Conservation (phyloP, 2,888 invertebrate species). For the Amblyjoppa fuscipennis region DNA sequence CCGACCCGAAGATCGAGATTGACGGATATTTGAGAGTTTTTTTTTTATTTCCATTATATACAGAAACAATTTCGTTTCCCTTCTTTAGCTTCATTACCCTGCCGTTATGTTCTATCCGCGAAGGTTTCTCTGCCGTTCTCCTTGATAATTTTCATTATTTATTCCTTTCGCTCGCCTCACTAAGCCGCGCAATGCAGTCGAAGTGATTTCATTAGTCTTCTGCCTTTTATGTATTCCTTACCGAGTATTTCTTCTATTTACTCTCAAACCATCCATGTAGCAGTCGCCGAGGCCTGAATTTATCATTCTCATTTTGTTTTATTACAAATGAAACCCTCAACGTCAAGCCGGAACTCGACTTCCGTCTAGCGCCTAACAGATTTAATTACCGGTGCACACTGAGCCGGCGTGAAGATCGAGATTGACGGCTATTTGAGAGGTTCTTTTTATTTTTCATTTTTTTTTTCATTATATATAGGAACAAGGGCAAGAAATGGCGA, state of each 20-base stretch:
- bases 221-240: background rate
- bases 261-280: background rate
- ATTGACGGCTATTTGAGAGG: constrained; percentile 12
- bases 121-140: constrained; percentile 17
- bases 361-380: background rate
- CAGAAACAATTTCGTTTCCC: constrained; percentile 16
- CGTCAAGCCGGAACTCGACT: background rate
- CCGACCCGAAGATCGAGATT: background rate
- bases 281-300: constrained; percentile 4
- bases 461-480: constrained; percentile 33
- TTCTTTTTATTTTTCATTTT: constrained; percentile 40
- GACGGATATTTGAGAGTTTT: constrained; percentile 16
- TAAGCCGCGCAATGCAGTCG: constrained; percentile 67
- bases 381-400: constrained; percentile 1
- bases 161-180: constrained; percentile 51
- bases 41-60: constrained; percentile 20
- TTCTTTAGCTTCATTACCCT: constrained; percentile 28
- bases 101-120: background rate
- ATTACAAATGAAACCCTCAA: no score
- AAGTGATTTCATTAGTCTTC: constrained; percentile 73
- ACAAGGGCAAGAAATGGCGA: constrained; percentile 39
- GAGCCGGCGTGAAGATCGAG: background rate
- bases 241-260: background rate
- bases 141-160: constrained; percentile 17
- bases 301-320: constrained; percentile 28